These are phyloP conservation scores for Dinomys branickii DNA, from an alignment of 2,113 vertebrate genomes.

Conservation along the genomic window DNA sequence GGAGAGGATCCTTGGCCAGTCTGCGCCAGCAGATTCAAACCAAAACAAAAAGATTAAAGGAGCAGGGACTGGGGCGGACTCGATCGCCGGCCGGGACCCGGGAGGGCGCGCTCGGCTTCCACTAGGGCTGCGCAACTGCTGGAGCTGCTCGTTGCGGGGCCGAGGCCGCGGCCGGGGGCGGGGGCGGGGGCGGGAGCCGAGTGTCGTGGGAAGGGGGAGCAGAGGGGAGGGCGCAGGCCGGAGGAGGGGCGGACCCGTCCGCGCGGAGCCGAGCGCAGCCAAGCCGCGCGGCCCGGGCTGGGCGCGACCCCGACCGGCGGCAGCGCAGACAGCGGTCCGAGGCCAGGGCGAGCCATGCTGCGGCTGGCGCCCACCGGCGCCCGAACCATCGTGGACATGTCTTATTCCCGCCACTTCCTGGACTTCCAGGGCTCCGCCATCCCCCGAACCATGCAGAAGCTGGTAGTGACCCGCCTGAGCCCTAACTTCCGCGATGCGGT, in stretches of 20 bases:
- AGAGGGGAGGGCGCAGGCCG: conserved; percentile 67
- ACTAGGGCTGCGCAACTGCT: not conserved
- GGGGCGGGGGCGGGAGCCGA: conserved; percentile 9
- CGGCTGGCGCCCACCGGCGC: conserved; percentile 46
- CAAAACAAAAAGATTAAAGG: conserved; percentile 79
- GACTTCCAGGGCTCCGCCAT: conserved; percentile 94
- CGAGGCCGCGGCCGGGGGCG: too few species aligned
- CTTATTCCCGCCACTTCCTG: conserved; percentile 95
- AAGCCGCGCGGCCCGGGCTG: conserved; percentile 32
- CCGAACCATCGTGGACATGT: conserved; percentile 93
- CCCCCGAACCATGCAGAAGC: conserved; percentile 93
- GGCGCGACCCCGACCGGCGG: conserved; percentile 80
- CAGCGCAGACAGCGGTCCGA: conserved; percentile 64
- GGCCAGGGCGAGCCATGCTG: conserved; percentile 77
- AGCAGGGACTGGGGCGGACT: conserved; percentile 28
- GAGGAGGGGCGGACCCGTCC: conserved; percentile 75
- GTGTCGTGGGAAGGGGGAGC: not conserved
- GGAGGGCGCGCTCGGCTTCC: conserved; percentile 81
- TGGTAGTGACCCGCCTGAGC: conserved; percentile 92
- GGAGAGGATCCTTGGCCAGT: conserved; percentile 64
- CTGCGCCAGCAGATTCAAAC: conserved; percentile 75
- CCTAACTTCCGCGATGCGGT: conserved; percentile 93
- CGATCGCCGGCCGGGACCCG: conserved; percentile 78
- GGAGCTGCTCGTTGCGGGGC: not conserved
- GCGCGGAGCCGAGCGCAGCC: not conserved